These are phyloP conservation scores for Patella depressa DNA, from an alignment of 2,888 invertebrate genomes.

Conservation along the genomic window DNA sequence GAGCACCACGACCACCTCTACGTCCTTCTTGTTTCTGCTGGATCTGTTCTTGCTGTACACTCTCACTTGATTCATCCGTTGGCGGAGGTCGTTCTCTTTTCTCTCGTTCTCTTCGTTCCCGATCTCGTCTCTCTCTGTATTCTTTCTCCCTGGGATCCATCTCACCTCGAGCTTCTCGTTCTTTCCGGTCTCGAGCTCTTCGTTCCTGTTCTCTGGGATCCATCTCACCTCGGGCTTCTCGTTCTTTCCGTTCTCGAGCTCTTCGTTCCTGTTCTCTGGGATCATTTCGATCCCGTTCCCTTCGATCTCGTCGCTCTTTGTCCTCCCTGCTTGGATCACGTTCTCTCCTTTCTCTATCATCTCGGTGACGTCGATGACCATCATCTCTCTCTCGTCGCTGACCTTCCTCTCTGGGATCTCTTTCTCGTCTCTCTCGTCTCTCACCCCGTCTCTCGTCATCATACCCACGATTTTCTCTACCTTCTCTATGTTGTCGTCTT, in stretches of 20 bases:
- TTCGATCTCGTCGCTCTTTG: conserved; percentile 22
- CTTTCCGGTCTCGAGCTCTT: conserved; percentile 6
- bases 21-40: conserved; percentile 27
- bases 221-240: conserved; percentile 29
- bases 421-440: conserved; percentile 19
- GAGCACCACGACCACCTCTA: conserved; percentile 11
- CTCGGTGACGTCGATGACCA: conserved; percentile 27
- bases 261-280: conserved; percentile 27
- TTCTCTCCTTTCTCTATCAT: conserved; percentile 33
- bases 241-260: conserved; percentile 32
- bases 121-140: not conserved
- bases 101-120: conserved; percentile 16
- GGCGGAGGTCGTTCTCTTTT: conserved; percentile 23
- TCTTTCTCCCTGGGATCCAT: conserved; percentile 14
- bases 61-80: conserved; percentile 18
- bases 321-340: conserved; percentile 28
- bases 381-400: conserved; percentile 18
- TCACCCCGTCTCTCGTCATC: not conserved
- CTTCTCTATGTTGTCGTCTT: not conserved
- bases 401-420: conserved; percentile 13
- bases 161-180: not conserved
- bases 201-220: conserved; percentile 15
- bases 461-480: not conserved
- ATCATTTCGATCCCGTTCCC: conserved; percentile 31
- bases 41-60: conserved; percentile 21